Evolutionary conservation across 53 echinoderm and acorn worm species (phyloP).

Genomic region (Stichopus horrens): DNA sequence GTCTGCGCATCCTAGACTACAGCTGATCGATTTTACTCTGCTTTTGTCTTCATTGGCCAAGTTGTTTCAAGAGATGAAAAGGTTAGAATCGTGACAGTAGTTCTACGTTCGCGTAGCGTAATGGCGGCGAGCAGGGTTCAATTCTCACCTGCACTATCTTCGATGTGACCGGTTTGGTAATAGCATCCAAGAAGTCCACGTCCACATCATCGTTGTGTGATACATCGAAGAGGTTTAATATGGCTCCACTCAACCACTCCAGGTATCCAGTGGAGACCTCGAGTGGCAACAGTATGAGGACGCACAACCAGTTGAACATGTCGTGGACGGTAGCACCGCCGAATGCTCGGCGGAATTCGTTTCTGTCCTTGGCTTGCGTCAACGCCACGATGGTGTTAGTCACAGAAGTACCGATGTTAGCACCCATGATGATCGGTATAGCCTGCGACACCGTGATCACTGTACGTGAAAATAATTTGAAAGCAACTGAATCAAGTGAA

Average conservation of each 20-base stretch:
- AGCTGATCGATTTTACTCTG: no score
- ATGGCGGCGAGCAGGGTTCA: no score
- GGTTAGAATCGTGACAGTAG: no score
- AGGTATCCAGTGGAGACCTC: conserved; percentile 77
- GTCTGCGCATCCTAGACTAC: no score
- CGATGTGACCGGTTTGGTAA: conserved; percentile 84
- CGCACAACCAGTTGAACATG: conserved; percentile 93
- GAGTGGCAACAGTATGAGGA: conserved; percentile 72
- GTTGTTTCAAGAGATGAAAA: no score
- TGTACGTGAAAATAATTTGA: not conserved
- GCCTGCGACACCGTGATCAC: conserved; percentile 70
- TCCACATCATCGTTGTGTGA: conserved; percentile 55
- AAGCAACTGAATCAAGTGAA: not conserved
- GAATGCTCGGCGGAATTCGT: conserved; percentile 94
- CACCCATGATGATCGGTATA: conserved; percentile 93
- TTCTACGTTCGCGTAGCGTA: no score
- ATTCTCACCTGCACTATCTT: conserved; percentile 70
- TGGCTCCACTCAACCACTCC: conserved; percentile 53
- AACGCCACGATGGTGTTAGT: conserved; percentile 92
- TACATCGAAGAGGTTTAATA: conserved; percentile 54
- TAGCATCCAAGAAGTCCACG: conserved; percentile 78
- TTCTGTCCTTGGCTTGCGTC: conserved; percentile 57
- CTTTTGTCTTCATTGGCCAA: no score
- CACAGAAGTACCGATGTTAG: conserved; percentile 95
- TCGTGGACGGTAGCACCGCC: conserved; percentile 95